Base-by-base conservation (phyloP, 2,113 vertebrate genomes). In the Mirounga angustirostris region DNA sequence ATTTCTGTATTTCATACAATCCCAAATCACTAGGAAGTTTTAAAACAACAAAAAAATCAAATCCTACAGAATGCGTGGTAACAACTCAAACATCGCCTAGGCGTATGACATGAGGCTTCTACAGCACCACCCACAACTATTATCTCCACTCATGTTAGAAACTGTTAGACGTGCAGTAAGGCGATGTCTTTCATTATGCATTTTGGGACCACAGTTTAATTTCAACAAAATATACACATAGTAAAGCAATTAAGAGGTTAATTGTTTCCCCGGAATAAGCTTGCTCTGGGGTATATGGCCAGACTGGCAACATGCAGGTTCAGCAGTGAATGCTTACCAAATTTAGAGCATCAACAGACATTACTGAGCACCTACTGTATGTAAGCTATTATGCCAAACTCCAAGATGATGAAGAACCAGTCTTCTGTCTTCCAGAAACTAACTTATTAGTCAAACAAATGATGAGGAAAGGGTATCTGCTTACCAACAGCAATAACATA, bases 1-100 rank as follows among this genome's bases (percentile, higher is more conserved):
- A 65, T 78, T 82, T 73, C 71, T 63, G 33, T 56, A 50, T 63
- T 63, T 54, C 21, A 50, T 16, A 43, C 12, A 88, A 90, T 30
- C 67, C 24, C 71, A 95, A 84, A 26, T 71, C 36, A 10, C 84
- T n/a, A 43, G 3, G 94, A 74, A 94, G 50, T 88, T 79, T 94
- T 69, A 83, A 58, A 78, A 80, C 18, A 84, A 71, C 3, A 30
- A 40, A 58, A 80, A 46, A 36, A 69, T 65, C 5, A 67, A 80
- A 89, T 30, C 24, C 85, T 81, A 93, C 18, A 54, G 12, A 92
- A 88, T 28, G 33, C 59, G 67, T 2, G n/a, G 24, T 30, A 78
- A 67, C 58, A 61, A 21, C 9, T 80, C 76, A 26, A 80, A 13
- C 4, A 26, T 30, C 28, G 43, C 10, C 15, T 14, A 69, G 52